A percentile compares a stretch with the other conserved stretches of the same genome.
phyloP scores from a whole-genome alignment of 2,888 invertebrate species.

The Lordiphosa fenestrarum region DNA sequence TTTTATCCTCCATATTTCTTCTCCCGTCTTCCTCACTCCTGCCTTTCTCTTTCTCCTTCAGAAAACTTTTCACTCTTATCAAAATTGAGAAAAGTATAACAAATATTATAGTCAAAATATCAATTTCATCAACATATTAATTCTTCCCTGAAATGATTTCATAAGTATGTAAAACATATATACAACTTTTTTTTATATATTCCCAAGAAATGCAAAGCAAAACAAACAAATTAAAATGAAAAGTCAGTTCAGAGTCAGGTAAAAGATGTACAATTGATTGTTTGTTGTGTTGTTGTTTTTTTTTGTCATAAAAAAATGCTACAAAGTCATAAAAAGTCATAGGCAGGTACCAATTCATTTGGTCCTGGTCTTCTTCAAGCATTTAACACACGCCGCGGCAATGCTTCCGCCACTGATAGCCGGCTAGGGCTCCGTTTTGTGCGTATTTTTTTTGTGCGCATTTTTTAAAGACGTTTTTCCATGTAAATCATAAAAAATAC shows the following conservation, averaged over 20 bases:
- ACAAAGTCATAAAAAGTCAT: constrained; percentile 72
- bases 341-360: constrained; percentile 52
- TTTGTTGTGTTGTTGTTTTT: constrained; percentile 14
- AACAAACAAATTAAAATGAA: constrained; percentile 66
- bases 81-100: no score
- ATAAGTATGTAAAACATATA: not conserved
- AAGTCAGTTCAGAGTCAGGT: constrained; percentile 57
- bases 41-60: no score
- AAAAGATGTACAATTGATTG: constrained; percentile 50
- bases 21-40: no score
- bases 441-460: constrained; percentile 37
- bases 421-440: constrained; percentile 33
- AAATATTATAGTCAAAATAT: no score
- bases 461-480: constrained; percentile 65
- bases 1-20: no score
- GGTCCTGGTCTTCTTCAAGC: constrained; percentile 50
- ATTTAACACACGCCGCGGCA: constrained; percentile 57
- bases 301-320: constrained; percentile 75
- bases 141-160: no score
- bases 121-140: no score
- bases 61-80: no score
- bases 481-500: constrained; percentile 73
- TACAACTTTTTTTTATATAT: constrained; percentile 31
- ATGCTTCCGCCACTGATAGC: constrained; percentile 59
- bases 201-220: constrained; percentile 37